phyloP scores from a whole-genome alignment of 2,797 vertebrate species.

The Saxicola maurus region DNA sequence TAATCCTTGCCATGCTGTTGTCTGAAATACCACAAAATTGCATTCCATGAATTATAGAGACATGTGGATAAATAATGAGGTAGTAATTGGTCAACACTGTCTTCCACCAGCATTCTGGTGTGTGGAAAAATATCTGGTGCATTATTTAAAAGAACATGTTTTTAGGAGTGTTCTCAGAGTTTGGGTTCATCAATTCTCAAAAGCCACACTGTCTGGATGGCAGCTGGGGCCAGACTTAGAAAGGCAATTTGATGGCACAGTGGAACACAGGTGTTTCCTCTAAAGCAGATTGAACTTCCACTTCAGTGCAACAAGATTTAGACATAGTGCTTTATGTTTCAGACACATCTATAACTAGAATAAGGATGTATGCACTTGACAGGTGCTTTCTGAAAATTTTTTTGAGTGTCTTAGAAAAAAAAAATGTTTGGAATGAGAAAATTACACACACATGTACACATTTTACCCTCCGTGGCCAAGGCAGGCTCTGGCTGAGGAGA shows the following conservation, averaged over 20 bases:
- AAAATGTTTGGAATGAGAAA: not conserved
- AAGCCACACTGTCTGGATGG: not conserved
- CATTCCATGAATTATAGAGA: not conserved
- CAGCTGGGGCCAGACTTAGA: not conserved
- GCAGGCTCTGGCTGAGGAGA: not conserved
- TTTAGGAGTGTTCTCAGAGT: not conserved
- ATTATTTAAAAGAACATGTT: not conserved
- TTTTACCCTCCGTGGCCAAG: not conserved
- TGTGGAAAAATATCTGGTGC: not conserved
- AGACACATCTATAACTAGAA: not conserved
- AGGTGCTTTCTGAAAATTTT: not conserved
- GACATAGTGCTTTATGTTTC: not conserved
- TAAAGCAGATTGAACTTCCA: not conserved
- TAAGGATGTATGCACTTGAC: not conserved
- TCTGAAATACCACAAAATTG: not conserved
- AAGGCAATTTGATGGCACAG: not conserved
- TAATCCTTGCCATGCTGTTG: not conserved
- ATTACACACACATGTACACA: fast-evolving
- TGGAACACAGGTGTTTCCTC: not conserved
- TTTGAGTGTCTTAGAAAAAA: not conserved
- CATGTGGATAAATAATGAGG: not conserved
- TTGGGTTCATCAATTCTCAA: not conserved
- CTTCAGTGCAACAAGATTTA: not conserved
- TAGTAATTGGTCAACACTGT: not conserved
- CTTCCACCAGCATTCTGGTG: not conserved